Evolutionary conservation across 1,140 invertebrate genomes (phyloP).

Genomic region (Drosophila subpulchrella): DNA sequence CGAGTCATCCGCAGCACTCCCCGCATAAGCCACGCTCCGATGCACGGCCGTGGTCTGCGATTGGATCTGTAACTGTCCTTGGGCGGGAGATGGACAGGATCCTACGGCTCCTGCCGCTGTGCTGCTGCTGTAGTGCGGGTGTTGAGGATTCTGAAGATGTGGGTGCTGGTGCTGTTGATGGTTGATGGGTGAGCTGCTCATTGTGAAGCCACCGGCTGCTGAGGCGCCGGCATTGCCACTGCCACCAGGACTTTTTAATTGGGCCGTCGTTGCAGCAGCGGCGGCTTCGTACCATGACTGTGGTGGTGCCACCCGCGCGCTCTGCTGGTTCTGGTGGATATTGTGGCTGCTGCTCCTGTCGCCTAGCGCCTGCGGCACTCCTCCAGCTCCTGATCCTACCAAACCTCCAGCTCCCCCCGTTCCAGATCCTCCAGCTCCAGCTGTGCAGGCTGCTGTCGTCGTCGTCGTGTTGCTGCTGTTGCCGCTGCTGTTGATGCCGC

Average conservation of each 20-base stretch:
- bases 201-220: constrained; percentile 74
- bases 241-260: constrained; percentile 84
- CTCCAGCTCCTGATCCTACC: constrained; percentile 60
- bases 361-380: constrained; percentile 63
- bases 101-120: constrained; percentile 31
- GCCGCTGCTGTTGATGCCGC: constrained; percentile 48
- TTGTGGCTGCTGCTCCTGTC: constrained; percentile 77
- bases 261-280: constrained; percentile 76
- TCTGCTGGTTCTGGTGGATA: constrained; percentile 69
- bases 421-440: constrained; percentile 49
- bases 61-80: constrained; percentile 34
- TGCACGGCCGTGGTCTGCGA: constrained; percentile 84
- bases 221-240: constrained; percentile 83
- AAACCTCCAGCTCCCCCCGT: constrained; percentile 78
- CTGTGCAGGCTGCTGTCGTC: constrained; percentile 41
- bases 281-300: constrained; percentile 84
- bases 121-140: constrained; percentile 55
- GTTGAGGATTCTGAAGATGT: constrained; percentile 62
- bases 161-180: constrained; percentile 58
- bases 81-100: constrained; percentile 74
- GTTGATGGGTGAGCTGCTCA: constrained; percentile 80
- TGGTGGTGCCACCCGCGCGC: constrained; percentile 59
- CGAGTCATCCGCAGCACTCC: constrained; percentile 85
- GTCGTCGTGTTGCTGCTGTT: constrained; percentile 59
- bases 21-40: constrained; percentile 85